Conservation (phyloP, 2,797 vertebrate genomes). For the Myotis myotis region DNA sequence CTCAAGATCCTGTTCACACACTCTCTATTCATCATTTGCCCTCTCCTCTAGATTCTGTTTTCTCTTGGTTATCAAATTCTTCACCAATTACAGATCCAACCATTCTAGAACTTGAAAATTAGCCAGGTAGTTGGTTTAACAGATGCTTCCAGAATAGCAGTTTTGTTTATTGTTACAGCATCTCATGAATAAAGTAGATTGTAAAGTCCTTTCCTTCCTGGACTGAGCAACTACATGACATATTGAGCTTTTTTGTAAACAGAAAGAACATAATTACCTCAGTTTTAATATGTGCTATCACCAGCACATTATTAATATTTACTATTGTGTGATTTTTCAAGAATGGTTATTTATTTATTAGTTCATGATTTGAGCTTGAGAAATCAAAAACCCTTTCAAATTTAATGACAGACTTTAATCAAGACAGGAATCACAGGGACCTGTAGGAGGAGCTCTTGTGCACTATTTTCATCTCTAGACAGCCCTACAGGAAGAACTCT, state of each 20-base stretch:
- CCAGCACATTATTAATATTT: slow-evolving; percentile 1
- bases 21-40: not conserved
- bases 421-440: not conserved
- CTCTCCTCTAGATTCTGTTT: slow-evolving; percentile 31
- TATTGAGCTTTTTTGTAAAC: slow-evolving; percentile 13
- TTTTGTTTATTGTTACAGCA: slow-evolving; percentile 40
- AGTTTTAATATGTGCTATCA: not conserved
- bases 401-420: not conserved
- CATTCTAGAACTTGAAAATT: slow-evolving; percentile 52
- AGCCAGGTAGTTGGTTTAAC: slow-evolving; percentile 24
- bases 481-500: not conserved
- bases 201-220: slow-evolving; percentile 30
- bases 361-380: not conserved
- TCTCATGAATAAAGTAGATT: slow-evolving; percentile 15
- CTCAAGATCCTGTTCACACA: not conserved
- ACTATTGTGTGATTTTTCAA: not conserved
- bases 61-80: slow-evolving; percentile 14
- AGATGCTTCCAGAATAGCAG: slow-evolving; percentile 47
- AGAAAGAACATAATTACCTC: slow-evolving; percentile 35
- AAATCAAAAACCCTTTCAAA: not conserved
- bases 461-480: not conserved
- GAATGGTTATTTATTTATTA: slow-evolving; percentile 11
- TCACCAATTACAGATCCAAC: not conserved
- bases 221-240: not conserved
- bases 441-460: not conserved